These are phyloP conservation scores for Poeciliopsis infans DNA, from an alignment of 2,797 vertebrate genomes.

Conservation along the genomic window DNA sequence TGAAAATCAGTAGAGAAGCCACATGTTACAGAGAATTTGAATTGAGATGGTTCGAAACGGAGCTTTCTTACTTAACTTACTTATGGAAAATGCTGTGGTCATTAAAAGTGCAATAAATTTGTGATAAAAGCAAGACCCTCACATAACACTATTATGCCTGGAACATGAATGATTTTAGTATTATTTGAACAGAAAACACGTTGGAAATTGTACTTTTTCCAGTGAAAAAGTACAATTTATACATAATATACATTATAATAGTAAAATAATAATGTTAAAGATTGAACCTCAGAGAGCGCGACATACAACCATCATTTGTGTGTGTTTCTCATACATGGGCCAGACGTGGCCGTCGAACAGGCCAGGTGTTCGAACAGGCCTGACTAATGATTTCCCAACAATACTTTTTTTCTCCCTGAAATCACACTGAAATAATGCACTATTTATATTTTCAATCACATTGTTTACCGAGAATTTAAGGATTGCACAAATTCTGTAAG, in stretches of 20 bases:
- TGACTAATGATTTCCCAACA: constrained; percentile 5
- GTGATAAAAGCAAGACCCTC: not conserved
- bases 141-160: not conserved
- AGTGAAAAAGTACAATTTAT: not conserved
- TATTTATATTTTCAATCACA: constrained; percentile 28
- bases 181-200: not conserved
- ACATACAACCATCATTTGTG: no score
- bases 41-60: constrained; percentile 18
- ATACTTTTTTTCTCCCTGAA: not conserved
- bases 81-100: not conserved
- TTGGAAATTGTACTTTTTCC: not conserved
- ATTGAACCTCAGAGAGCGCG: not conserved
- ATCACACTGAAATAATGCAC: constrained; percentile 27
- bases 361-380: no score
- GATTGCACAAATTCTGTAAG: constrained; percentile 40
- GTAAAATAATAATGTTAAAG: not conserved
- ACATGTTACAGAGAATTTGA: not conserved
- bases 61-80: not conserved
- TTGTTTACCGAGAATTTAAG: constrained; percentile 32
- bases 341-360: no score
- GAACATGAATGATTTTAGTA: not conserved
- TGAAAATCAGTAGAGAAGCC: constrained; percentile 31
- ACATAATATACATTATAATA: no score
- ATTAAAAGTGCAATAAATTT: not conserved
- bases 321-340: no score